Conservation (phyloP, 35 echinoderm and acorn worm species). For the Nesometra sesokonis region DNA sequence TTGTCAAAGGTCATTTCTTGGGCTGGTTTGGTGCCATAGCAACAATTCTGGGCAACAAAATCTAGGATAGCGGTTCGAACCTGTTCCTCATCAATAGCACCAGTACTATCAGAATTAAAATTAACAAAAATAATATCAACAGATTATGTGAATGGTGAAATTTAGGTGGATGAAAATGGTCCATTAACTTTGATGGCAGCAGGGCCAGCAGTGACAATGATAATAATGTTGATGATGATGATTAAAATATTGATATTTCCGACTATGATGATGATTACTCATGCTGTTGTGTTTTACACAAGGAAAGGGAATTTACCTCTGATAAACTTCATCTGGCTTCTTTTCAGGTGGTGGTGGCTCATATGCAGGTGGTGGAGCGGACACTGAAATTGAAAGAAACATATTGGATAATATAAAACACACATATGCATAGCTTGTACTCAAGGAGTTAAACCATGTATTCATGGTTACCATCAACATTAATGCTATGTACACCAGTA, state of each 20-base stretch:
- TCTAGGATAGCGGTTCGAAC: slow-evolving; percentile 46
- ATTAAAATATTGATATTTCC: not conserved
- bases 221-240: not conserved
- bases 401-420: not conserved
- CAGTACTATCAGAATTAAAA: not conserved
- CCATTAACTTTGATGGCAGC: too few relatives aligned
- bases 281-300: not conserved
- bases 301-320: not conserved
- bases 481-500: too few relatives aligned
- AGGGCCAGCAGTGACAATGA: too few relatives aligned
- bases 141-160: not conserved
- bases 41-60: slow-evolving; percentile 60
- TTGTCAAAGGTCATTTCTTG: slow-evolving; percentile 40
- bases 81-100: slow-evolving; percentile 32
- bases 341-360: not conserved
- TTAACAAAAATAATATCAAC: not conserved
- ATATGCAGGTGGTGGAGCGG: slow-evolving; percentile 3
- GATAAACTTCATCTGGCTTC: not conserved
- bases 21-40: slow-evolving; percentile 57
- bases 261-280: not conserved
- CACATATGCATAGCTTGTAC: too few relatives aligned
- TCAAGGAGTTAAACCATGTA: too few relatives aligned
- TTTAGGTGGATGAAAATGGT: not conserved
- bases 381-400: not conserved
- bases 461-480: too few relatives aligned